Evolutionary conservation across 2,113 vertebrate species (phyloP).

Genomic region (Eubucco bourcierii): DNA sequence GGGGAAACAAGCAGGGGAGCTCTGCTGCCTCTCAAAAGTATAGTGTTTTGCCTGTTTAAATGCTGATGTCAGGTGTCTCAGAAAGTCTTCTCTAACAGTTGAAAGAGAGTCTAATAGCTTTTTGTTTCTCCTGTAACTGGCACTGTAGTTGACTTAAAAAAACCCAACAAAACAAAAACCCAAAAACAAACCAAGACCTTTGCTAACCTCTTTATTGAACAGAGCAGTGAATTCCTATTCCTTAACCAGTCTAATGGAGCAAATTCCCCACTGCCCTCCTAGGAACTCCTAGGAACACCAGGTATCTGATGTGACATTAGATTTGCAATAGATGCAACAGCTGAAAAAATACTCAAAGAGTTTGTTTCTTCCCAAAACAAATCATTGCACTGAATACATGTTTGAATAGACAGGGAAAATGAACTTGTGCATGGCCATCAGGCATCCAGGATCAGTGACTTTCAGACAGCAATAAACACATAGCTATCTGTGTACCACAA

Average conservation of each 20-base stretch:
- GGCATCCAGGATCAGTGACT: background rate
- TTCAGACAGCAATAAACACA: background rate
- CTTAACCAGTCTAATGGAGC: background rate
- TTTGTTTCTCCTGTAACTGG: background rate
- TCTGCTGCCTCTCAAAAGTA: background rate
- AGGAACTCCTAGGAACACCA: background rate
- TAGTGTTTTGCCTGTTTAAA: background rate
- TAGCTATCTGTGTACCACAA: rapidly evolving
- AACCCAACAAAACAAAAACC: background rate
- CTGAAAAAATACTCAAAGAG: background rate
- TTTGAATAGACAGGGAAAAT: background rate
- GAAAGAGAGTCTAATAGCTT: background rate
- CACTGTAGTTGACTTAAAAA: background rate
- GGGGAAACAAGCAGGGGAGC: background rate
- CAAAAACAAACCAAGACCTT: background rate
- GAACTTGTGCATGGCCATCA: background rate
- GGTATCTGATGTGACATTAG: background rate
- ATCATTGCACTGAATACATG: background rate
- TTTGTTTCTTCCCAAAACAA: background rate
- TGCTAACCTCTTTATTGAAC: background rate
- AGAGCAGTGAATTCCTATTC: background rate
- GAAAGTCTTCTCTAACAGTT: background rate
- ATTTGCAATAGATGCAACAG: background rate
- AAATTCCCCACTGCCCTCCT: background rate
- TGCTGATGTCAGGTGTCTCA: background rate